phyloP scores from a whole-genome alignment of 2,888 invertebrate species.

The Pyrrhia umbra region DNA sequence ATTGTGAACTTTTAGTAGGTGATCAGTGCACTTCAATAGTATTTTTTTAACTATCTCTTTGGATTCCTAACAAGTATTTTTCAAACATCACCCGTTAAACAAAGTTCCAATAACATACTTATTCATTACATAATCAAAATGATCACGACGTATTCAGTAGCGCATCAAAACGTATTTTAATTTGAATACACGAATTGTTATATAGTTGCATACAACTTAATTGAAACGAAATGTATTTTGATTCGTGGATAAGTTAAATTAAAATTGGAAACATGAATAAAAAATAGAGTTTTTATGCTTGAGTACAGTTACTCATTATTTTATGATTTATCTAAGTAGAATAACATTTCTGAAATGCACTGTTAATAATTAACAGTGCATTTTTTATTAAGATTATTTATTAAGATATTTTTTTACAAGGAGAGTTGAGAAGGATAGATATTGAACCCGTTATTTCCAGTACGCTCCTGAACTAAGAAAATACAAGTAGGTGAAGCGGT shows the following conservation, averaged over 20 bases:
- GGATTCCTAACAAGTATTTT: not conserved
- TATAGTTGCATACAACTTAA: constrained; percentile 36
- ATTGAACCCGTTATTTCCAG: not conserved
- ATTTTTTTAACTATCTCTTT: not conserved
- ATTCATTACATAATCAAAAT: constrained; percentile 19
- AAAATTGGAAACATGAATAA: constrained; percentile 52
- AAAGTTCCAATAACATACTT: constrained; percentile 10
- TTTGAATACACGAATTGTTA: constrained; percentile 28
- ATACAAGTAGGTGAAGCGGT: not conserved
- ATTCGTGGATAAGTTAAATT: constrained; percentile 33
- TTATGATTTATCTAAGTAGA: too few relatives aligned
- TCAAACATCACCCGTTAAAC: not conserved
- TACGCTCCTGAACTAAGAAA: not conserved
- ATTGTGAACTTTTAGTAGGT: constrained; percentile 10
- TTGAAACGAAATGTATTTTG: constrained; percentile 43
- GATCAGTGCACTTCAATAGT: constrained; percentile 24
- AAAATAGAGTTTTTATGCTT: not conserved
- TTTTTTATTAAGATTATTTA: too few relatives aligned
- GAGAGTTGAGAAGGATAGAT: too few relatives aligned
- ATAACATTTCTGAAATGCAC: too few relatives aligned
- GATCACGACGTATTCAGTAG: constrained; percentile 7
- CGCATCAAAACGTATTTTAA: constrained; percentile 42
- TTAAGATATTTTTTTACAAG: too few relatives aligned
- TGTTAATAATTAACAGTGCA: too few relatives aligned
- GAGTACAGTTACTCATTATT: not conserved